Percentiles rank a stretch among this genome's conserved stretches.
These are phyloP conservation scores for Tadarida brasiliensis DNA, from an alignment of 2,797 vertebrate species.

Conservation along the genomic window DNA sequence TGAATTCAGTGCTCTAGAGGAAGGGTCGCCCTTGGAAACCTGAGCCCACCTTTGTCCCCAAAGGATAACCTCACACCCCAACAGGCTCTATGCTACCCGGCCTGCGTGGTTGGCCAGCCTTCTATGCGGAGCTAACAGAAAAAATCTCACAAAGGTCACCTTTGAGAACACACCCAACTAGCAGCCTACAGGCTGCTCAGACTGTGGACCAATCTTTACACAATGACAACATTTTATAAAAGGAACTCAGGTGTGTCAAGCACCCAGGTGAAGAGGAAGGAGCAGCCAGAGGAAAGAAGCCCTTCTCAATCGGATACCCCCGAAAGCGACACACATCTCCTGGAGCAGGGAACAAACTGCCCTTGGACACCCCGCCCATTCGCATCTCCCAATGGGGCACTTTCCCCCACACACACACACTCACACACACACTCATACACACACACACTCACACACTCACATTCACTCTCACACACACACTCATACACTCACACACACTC, in stretches of 20 bases:
- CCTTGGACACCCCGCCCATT: no score
- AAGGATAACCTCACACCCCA: background rate
- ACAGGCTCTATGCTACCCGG: background rate
- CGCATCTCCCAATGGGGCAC: accelerated
- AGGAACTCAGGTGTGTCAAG: background rate
- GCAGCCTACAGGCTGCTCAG: background rate
- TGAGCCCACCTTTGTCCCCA: background rate
- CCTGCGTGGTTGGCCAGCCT: background rate
- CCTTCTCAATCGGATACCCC: background rate
- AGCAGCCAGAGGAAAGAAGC: background rate
- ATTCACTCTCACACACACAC: accelerated
- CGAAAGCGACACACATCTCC: background rate
- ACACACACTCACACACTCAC: accelerated
- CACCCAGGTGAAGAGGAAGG: background rate
- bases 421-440: no score
- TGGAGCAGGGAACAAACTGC: no score
- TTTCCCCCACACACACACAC: no score
- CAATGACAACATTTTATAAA: background rate
- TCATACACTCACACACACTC: no score
- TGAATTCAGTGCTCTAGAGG: background rate
- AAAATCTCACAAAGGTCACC: background rate
- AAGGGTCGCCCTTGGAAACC: background rate
- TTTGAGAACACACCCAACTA: background rate
- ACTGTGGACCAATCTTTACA: background rate
- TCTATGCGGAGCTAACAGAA: background rate